Conservation (phyloP, 2,797 vertebrate species). For the Tympanoctomys barrerae region DNA sequence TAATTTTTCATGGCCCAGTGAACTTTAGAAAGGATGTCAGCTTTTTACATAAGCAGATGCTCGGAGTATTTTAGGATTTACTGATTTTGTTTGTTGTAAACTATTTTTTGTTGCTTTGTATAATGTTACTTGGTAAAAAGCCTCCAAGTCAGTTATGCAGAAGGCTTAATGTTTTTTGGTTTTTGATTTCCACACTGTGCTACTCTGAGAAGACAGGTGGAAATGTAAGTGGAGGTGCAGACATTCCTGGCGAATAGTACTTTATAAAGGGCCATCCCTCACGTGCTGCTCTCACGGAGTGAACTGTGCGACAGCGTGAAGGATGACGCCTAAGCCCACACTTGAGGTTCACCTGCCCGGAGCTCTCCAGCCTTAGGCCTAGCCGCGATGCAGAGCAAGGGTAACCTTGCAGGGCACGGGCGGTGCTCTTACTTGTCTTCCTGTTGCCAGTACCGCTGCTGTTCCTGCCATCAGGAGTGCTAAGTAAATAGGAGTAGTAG, state of each 20-base stretch:
- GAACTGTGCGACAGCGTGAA: background rate
- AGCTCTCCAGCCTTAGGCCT: background rate
- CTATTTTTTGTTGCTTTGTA: slow-evolving; percentile 28
- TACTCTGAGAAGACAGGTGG: background rate
- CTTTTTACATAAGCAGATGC: slow-evolving; percentile 30
- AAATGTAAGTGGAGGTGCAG: background rate
- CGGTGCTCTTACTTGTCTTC: background rate
- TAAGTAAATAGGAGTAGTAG: background rate
- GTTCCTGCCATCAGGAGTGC: background rate
- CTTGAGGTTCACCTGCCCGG: background rate
- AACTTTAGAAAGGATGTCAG: slow-evolving; percentile 1
- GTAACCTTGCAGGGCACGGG: background rate
- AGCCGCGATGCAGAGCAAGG: no score
- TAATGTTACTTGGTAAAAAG: slow-evolving; percentile 10
- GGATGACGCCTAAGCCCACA: background rate
- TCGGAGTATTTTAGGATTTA: background rate
- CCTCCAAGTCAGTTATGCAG: background rate
- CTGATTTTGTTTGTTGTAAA: slow-evolving; percentile 54
- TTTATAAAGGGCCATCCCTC: background rate
- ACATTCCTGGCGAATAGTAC: background rate
- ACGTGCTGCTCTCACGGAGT: background rate
- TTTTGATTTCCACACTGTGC: background rate
- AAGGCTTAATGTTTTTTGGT: background rate
- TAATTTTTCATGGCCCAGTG: slow-evolving; percentile 37
- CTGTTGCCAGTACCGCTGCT: background rate